Base-by-base conservation (phyloP, 2,888 invertebrate genomes). In the Drosophila falleni region DNA sequence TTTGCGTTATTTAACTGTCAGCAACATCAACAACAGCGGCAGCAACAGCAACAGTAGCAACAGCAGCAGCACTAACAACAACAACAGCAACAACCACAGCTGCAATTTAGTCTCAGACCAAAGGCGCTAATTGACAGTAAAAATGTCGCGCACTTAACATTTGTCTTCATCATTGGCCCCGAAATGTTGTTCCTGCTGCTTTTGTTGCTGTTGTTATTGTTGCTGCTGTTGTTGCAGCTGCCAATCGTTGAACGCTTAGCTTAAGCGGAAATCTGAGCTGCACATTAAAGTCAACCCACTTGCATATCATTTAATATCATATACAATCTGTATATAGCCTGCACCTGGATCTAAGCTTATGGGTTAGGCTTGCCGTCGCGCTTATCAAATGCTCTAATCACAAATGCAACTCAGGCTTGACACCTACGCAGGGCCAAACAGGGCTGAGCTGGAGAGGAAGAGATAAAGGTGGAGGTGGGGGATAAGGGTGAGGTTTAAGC, bases 81-180 rank as follows among this genome's bases (percentile, higher is more conserved):
- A 16, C 65, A 63, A 5, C 61, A 54, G 5, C 56, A 54, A 41
- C 68, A 87, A 62, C 64, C 68, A 50, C 55, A 71, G 53, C 71
- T 58, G 75, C 63, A 74, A 78, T 74, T 76, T 80, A 63, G 66
- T 46, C 31, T 37, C 59, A 58, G 63, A 19, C 56, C 71, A 53
- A 53, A 76, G 72, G 80, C 79, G 78, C 83, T 84, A 84, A 88
- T 84, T 84, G 89, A 87, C 89, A 87, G 71, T 87, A 78, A 88
- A 84, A 89, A 83, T 86, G 87, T 80, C 84, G 81, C 81, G 71
- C 89, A 87, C 78, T 88, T 88, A 78, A 75, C 81, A 86, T 88
- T 83, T 72, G 89, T 83, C 86, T 72, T 83, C 83, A 86, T 82
- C 86, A 78, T 77, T 71, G 66, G 58, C 54, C 68, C 71, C 51